Conservation (phyloP, 2,797 vertebrate genomes). For the Sternarchorhynchus goeldii region DNA sequence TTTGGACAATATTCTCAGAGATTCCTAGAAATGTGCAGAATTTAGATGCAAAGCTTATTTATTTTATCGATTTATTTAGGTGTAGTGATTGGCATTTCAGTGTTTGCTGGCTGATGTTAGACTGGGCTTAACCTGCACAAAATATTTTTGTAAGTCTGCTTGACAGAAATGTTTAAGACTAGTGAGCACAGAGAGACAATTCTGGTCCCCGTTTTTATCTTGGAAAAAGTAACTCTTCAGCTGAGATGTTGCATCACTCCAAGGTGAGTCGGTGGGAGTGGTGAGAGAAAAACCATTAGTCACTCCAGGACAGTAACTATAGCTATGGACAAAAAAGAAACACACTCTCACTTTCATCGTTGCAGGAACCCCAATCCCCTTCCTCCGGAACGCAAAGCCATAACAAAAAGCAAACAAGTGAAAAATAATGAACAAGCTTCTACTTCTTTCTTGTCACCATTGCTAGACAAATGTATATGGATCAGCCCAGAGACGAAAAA, state of each 20-base stretch:
- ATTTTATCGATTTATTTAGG: background rate
- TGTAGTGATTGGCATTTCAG: too few species aligned
- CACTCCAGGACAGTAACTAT: conserved; percentile 70
- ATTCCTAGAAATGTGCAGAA: background rate
- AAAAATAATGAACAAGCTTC: conserved; percentile 79
- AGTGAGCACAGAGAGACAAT: background rate
- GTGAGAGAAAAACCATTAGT: conserved; percentile 67
- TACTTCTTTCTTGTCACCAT: conserved; percentile 84
- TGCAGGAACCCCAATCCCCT: conserved; percentile 81
- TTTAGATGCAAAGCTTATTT: background rate
- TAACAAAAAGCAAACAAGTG: conserved; percentile 74
- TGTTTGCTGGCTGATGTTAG: too few species aligned
- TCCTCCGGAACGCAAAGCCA: conserved; percentile 78
- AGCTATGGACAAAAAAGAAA: conserved; percentile 74
- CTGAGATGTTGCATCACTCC: background rate
- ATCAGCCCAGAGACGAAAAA: conserved; percentile 96
- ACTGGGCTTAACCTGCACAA: background rate
- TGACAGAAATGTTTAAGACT: background rate
- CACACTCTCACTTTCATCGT: conserved; percentile 81
- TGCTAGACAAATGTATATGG: conserved; percentile 97
- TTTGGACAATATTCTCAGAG: background rate
- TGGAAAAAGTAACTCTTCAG: conserved; percentile 10
- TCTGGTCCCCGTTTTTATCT: conserved; percentile 61
- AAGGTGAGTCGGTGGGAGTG: conserved; percentile 73
- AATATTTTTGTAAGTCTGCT: background rate